Conservation (phyloP, 2,113 vertebrate species). For the Toxotes chatareus region DNA sequence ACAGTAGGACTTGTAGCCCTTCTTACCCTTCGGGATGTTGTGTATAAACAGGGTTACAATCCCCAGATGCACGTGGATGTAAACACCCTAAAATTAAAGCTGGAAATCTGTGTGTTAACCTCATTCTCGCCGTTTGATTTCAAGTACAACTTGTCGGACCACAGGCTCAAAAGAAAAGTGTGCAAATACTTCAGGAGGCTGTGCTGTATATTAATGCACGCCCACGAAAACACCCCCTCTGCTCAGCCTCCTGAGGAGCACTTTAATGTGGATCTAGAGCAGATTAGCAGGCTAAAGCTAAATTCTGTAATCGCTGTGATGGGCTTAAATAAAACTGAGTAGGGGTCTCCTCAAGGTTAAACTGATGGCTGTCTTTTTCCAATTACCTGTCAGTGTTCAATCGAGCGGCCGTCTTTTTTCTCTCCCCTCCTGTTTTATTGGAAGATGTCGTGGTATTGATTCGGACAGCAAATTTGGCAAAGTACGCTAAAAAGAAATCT, state of each 20-base stretch:
- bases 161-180: no score
- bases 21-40: neutral
- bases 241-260: constrained; percentile 50
- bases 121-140: neutral
- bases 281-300: constrained; percentile 70
- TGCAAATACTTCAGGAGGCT: neutral
- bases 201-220: neutral
- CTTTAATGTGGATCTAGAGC: constrained; percentile 67
- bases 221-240: neutral
- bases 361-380: constrained; percentile 43
- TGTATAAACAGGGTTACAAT: neutral
- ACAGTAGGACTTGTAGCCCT: neutral
- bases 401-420: neutral
- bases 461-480: neutral
- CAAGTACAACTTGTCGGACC: neutral
- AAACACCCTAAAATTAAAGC: constrained; percentile 8
- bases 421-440: neutral
- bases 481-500: neutral
- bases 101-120: neutral
- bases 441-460: constrained; percentile 3
- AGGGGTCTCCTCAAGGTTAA: constrained; percentile 71
- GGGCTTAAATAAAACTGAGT: constrained; percentile 50
- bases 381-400: constrained; percentile 21
- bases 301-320: constrained; percentile 65
- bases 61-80: constrained; percentile 8